Percentiles rank a stretch among this genome's conserved stretches.
These are phyloP conservation scores for Troilus luridus DNA, from an alignment of 2,888 invertebrate species.

Conservation along the genomic window DNA sequence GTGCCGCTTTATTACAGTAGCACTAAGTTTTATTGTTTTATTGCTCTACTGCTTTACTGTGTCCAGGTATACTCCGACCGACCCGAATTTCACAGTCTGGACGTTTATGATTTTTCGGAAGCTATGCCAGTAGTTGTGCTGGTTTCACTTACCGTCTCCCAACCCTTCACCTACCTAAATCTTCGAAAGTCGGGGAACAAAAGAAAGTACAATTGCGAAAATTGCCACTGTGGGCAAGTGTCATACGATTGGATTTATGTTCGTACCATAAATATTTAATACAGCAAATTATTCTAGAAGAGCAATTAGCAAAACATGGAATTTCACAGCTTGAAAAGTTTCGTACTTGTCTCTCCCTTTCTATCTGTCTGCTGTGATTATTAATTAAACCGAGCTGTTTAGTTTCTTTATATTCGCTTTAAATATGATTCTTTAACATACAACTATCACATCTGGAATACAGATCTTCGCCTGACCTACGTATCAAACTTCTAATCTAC, in stretches of 20 bases:
- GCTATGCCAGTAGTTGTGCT: background rate
- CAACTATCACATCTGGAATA: too few species aligned
- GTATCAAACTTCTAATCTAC: too few species aligned
- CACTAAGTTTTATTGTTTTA: constrained; percentile 1
- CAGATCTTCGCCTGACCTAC: too few species aligned
- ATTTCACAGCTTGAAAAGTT: too few species aligned
- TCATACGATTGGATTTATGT: background rate
- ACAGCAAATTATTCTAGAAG: background rate
- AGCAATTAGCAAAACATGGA: too few species aligned
- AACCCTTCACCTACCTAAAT: background rate
- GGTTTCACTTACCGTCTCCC: background rate
- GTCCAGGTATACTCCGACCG: background rate
- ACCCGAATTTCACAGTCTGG: constrained; percentile 5
- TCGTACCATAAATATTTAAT: background rate
- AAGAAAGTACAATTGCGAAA: background rate
- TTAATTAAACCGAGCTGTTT: too few species aligned
- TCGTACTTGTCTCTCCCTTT: too few species aligned
- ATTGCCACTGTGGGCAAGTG: background rate
- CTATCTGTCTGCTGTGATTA: too few species aligned
- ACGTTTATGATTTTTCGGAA: constrained; percentile 16
- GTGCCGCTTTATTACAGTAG: constrained; percentile 14
- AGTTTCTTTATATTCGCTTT: too few species aligned
- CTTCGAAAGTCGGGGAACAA: background rate
- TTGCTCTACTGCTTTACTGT: background rate
- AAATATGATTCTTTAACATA: too few species aligned